Percentiles rank a stretch among this genome's conserved stretches.
Evolutionary conservation across 2,888 invertebrate species (phyloP).

Genomic region (Amblyjoppa proteus): DNA sequence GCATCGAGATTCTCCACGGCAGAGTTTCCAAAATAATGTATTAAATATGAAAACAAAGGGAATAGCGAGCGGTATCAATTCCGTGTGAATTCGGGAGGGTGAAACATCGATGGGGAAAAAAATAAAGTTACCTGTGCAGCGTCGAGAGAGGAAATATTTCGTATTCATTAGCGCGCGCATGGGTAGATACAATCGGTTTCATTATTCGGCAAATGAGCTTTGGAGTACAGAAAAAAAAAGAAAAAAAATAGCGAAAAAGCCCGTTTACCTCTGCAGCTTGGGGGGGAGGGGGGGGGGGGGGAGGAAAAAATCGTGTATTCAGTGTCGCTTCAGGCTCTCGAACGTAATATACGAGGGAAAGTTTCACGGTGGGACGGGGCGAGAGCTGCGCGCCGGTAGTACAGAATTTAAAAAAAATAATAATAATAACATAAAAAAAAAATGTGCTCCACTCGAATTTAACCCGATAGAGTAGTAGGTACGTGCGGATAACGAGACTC

Average conservation of each 20-base stretch:
- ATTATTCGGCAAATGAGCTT: constrained; percentile 25
- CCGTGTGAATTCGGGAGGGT: neutral
- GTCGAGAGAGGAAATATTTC: neutral
- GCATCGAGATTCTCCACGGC: neutral
- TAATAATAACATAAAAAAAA: constrained; percentile 23
- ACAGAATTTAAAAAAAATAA: neutral
- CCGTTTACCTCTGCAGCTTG: neutral
- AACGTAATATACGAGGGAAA: constrained; percentile 12
- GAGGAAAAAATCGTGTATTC: constrained; percentile 16
- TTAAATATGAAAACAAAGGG: neutral
- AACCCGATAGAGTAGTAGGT: constrained; percentile 10
- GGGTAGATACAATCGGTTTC: constrained; percentile 4
- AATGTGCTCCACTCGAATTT: constrained; percentile 34
- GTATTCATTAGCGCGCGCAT: neutral
- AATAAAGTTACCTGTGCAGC: constrained; percentile 36
- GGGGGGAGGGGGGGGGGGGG: neutral
- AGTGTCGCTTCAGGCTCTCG: constrained; percentile 11
- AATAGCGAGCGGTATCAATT: neutral
- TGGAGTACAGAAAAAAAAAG: constrained; percentile 1
- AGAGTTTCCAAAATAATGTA: neutral
- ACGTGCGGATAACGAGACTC: constrained; percentile 50
- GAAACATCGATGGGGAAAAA: neutral
- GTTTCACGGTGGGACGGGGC: neutral
- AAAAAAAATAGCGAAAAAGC: neutral
- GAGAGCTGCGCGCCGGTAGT: constrained; percentile 4